Conservation (phyloP, 2,888 invertebrate species). For the Agonopterix heracliana region DNA sequence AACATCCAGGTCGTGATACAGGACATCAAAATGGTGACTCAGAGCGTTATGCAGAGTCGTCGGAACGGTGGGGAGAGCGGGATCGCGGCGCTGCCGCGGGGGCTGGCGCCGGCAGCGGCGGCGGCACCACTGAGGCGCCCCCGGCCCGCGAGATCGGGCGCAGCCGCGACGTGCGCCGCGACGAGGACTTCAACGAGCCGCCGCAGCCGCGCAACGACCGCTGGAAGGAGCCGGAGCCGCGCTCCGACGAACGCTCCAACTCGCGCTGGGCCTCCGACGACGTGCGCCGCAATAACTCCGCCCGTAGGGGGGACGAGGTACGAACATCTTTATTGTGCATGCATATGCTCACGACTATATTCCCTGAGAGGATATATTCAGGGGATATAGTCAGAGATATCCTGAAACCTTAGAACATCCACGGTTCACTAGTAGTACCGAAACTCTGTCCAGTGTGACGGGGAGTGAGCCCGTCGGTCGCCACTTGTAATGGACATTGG, state of each 20-base stretch:
- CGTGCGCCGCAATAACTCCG: constrained; percentile 59
- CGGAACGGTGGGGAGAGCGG: constrained; percentile 48
- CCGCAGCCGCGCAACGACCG: constrained; percentile 76
- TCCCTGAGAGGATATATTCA: too few relatives aligned
- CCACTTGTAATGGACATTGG: too few relatives aligned
- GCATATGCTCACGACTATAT: too few relatives aligned
- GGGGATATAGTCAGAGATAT: too few relatives aligned
- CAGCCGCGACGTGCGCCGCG: constrained; percentile 42
- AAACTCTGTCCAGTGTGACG: too few relatives aligned
- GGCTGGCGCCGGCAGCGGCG: constrained; percentile 42
- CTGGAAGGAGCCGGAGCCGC: constrained; percentile 77
- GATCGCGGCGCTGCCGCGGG: constrained; percentile 31
- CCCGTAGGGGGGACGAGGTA: constrained; percentile 66
- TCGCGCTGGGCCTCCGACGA: constrained; percentile 66
- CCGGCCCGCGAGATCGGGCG: constrained; percentile 28
- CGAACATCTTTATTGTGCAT: too few relatives aligned
- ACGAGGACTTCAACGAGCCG: constrained; percentile 54
- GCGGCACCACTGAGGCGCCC: constrained; percentile 40
- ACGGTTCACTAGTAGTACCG: too few relatives aligned
- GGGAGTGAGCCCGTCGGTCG: too few relatives aligned
- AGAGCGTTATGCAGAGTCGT: constrained; percentile 61
- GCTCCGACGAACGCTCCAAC: constrained; percentile 52
- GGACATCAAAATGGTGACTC: constrained; percentile 70
- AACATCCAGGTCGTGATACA: constrained; percentile 57
- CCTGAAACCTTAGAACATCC: too few relatives aligned